Base-by-base conservation (phyloP, 1,140 invertebrate species). In the Micrasema longulum region DNA sequence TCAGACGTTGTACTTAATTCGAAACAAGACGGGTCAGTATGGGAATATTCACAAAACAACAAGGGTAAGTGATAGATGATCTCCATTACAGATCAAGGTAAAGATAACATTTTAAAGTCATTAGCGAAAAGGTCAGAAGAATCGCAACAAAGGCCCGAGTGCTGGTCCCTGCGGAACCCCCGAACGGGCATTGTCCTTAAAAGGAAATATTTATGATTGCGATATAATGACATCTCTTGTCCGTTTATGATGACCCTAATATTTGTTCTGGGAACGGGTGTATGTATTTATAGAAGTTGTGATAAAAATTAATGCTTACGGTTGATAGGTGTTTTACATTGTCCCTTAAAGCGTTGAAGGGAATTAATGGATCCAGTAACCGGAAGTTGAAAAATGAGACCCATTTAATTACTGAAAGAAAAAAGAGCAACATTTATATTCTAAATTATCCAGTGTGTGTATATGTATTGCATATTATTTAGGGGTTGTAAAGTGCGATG, bases 61-160 rank as follows among this genome's bases (percentile, higher is more conserved):
- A 57, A 16, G 23, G 22, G n/a, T 26, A 64, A 45, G n/a, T 14
- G 47, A 52, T 69, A 26, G 47, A 69, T 60, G 55, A 48, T 60
- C 18, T 47, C 18, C 36, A 23, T 35, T 69, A 18, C 16, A 47
- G 52, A 69, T 47, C 23, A 14, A 20, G 35, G 38, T 5, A 14
- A 53, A 48, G 55, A 69, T 47, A 18, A 22, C 26, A 70, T 64
- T 70, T 64, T 11, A 43, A 57, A 48, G 43, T 70, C 68, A 70
- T 70, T 70, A 70, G 68, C 57, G 47, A 70, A 70, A 70, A 70
- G 68, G 68, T 70, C 57, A 70, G 43, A 70, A 45, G 31, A 16
- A 50, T 11, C 12, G 4, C 1, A 22, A 70, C 68, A 70, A 70
- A 69, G 20, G 53, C 26, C 26, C 26, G 26, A 31, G 26, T 4